phyloP scores from a whole-genome alignment of 1,140 invertebrate species.

The Drosophila arawakana region DNA sequence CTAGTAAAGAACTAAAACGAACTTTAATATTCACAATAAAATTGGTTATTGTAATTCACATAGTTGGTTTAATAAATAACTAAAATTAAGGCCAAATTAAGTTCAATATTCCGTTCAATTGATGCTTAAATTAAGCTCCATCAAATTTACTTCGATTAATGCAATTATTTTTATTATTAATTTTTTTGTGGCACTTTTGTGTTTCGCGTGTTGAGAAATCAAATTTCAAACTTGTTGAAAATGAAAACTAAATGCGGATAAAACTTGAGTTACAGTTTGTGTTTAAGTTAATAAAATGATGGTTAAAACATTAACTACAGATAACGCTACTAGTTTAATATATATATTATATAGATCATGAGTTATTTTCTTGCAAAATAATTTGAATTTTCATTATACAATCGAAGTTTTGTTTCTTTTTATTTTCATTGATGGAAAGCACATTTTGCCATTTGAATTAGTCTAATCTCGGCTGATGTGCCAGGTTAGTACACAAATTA shows the following conservation, averaged over 20 bases:
- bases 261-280: slow-evolving; percentile 16
- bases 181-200: slow-evolving; percentile 58
- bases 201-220: slow-evolving; percentile 43
- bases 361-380: slow-evolving; percentile 42
- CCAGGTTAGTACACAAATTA: slow-evolving; percentile 3
- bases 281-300: slow-evolving; percentile 8
- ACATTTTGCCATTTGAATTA: slow-evolving; percentile 31
- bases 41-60: slow-evolving; percentile 64
- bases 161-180: neutral
- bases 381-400: slow-evolving; percentile 24
- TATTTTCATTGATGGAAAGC: slow-evolving; percentile 41
- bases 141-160: neutral
- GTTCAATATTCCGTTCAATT: slow-evolving; percentile 28
- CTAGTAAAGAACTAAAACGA: slow-evolving; percentile 44
- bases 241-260: slow-evolving; percentile 65
- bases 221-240: slow-evolving; percentile 52
- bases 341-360: slow-evolving; percentile 24
- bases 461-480: slow-evolving; percentile 30
- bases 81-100: slow-evolving; percentile 76
- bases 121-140: slow-evolving; percentile 29
- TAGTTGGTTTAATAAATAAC: slow-evolving; percentile 72
- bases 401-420: neutral
- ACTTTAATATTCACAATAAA: slow-evolving; percentile 46
- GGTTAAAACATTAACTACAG: slow-evolving; percentile 30
- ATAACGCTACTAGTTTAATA: slow-evolving; percentile 33